Evolutionary conservation across 2,888 invertebrate genomes (phyloP).

Genomic region (Laspeyria flexula): DNA sequence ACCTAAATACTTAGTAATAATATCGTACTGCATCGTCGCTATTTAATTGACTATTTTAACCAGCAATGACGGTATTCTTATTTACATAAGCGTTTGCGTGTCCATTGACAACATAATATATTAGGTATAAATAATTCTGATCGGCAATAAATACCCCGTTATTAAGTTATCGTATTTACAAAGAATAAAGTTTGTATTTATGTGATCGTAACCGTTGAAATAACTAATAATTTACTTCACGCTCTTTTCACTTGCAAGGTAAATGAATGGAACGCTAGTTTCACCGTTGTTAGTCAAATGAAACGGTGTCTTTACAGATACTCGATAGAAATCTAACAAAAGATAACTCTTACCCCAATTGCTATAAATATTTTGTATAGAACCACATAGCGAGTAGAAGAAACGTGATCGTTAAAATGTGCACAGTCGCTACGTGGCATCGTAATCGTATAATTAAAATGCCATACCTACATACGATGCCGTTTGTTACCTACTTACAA

Average conservation of each 20-base stretch:
- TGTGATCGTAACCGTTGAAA: constrained; percentile 9
- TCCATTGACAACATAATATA: constrained; percentile 11
- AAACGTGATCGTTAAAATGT: background rate
- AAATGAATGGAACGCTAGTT: constrained; percentile 1
- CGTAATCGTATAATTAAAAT: background rate
- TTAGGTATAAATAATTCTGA: constrained; percentile 13
- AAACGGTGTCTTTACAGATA: background rate
- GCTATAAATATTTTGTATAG: background rate
- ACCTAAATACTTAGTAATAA: too few relatives aligned
- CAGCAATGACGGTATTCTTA: too few relatives aligned
- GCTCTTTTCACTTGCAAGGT: constrained; percentile 2
- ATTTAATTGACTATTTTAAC: too few relatives aligned
- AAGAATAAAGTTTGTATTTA: constrained; percentile 6
- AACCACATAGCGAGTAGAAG: background rate
- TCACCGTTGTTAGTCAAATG: constrained; percentile 4
- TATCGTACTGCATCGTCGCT: too few relatives aligned
- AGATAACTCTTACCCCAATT: background rate
- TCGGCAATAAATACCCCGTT: constrained; percentile 17
- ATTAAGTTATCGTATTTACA: constrained; percentile 17
- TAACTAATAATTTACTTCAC: constrained; percentile 17
- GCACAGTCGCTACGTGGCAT: background rate
- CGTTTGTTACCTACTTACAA: too few relatives aligned
- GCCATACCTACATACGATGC: too few relatives aligned
- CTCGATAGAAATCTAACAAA: background rate
- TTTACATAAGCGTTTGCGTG: too few relatives aligned